phyloP scores from a whole-genome alignment of 2,113 vertebrate genomes.

The Eolophus roseicapilla region DNA sequence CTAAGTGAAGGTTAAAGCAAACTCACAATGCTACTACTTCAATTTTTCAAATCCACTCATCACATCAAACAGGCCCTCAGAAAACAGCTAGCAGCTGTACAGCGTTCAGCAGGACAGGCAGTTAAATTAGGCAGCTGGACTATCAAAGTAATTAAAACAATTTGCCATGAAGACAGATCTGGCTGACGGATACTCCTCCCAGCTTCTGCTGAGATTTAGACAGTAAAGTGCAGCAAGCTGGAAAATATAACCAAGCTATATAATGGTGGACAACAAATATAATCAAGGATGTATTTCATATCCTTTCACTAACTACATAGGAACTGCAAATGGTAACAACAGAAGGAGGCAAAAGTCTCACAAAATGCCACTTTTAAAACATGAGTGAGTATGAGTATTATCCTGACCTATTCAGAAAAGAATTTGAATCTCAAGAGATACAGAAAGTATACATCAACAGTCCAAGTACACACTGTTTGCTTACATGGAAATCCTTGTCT shows the following conservation, averaged over 20 bases:
- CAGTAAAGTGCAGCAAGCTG: not conserved
- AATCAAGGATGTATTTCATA: not conserved
- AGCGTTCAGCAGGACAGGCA: not conserved
- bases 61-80: not conserved
- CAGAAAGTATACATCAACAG: fast-evolving
- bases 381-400: not conserved
- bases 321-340: not conserved
- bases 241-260: not conserved
- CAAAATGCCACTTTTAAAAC: not conserved
- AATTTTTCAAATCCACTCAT: not conserved
- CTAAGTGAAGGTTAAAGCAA: not conserved
- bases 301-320: not conserved
- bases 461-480: fast-evolving
- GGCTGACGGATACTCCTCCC: not conserved
- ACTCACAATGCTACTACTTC: not conserved
- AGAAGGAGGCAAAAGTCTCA: not conserved
- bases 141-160: not conserved
- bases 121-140: not conserved
- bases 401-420: not conserved
- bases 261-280: not conserved
- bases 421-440: not conserved
- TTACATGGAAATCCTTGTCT: not conserved
- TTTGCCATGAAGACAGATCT: not conserved
- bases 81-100: not conserved
- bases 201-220: not conserved